Evolutionary conservation across 1,140 invertebrate genomes (phyloP).

Genomic region (Zelostemma sp.): DNA sequence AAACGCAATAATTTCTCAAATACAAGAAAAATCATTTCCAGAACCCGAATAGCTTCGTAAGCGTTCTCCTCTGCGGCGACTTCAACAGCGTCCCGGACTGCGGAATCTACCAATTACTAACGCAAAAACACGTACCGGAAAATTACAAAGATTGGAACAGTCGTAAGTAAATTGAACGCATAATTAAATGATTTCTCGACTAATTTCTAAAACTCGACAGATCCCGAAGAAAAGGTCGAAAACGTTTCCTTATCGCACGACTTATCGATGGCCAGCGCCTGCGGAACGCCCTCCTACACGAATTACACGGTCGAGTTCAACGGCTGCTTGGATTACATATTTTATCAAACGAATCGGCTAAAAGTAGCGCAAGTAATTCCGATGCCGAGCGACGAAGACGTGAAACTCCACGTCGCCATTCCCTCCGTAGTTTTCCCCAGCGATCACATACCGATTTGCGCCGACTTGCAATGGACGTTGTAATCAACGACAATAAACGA

Average conservation of each 20-base stretch:
- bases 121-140: slow-evolving; percentile 74
- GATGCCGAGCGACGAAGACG: slow-evolving; percentile 81
- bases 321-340: slow-evolving; percentile 94
- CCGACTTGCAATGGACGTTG: slow-evolving; percentile 81
- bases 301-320: slow-evolving; percentile 88
- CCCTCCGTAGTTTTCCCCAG: slow-evolving; percentile 91
- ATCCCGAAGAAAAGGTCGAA: slow-evolving; percentile 75
- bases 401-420: slow-evolving; percentile 79
- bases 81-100: slow-evolving; percentile 89
- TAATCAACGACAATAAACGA: no score
- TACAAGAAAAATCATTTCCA: slow-evolving; percentile 53
- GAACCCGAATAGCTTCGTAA: slow-evolving; percentile 71
- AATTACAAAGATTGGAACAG: slow-evolving; percentile 81
- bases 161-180: slow-evolving; percentile 74
- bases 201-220: slow-evolving; percentile 59
- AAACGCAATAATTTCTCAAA: no score
- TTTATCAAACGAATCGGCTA: slow-evolving; percentile 79
- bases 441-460: slow-evolving; percentile 90
- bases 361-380: slow-evolving; percentile 80
- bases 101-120: slow-evolving; percentile 83
- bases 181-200: background rate
- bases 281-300: slow-evolving; percentile 83
- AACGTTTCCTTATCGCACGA: slow-evolving; percentile 76
- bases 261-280: slow-evolving; percentile 78
- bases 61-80: slow-evolving; percentile 85